Base-by-base conservation (phyloP, 2,113 vertebrate genomes). In the Cyrtonyx montezumae region DNA sequence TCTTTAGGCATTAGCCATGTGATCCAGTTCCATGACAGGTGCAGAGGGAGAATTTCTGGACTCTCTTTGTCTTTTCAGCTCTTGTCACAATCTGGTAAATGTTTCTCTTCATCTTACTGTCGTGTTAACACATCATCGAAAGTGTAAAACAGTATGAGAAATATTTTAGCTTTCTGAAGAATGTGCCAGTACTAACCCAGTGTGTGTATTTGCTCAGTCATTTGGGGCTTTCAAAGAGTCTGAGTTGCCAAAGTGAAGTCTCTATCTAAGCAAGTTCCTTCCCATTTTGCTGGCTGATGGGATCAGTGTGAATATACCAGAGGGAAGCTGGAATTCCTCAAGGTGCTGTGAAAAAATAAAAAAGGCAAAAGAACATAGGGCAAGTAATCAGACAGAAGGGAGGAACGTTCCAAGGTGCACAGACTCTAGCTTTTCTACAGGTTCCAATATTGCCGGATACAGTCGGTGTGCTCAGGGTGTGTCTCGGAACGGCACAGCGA, bases 81-180 rank as follows among this genome's bases (percentile, higher is more conserved):
- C 79, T 84, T 87, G n/a, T 34, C 45, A 67, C 14, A 45, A 34
- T 13, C 5, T 48, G 20, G 8, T 71, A 68, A 48, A 70, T 3
- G 2, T 53, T 87, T 77, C 62, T 78, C 45, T 32, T 8, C 23
- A 28, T 45, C 0, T 1, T 13, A 11, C 19, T 84, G 16, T 17
- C 0, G 0, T 45, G 22, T 14, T 67, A 84, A 45, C 13, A 49
- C 17, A 30, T 20, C 16, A 4, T 9, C 42, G 9, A 71, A 48
- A 79, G 40, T 63, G 28, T 15, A 51, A 87, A 92, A 76, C 4
- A 10, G 9, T 15, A 42, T 55, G 18, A 40, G 36, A 55, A 19
- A 91, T 1, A 59, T 28, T 48, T 28, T 4, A 53, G 37, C 21
- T 75, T 91, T 81, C 26, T 32, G 23, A 20, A 32, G n/a, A 71